Evolutionary conservation across 1,140 invertebrate genomes (phyloP), one percentile per base, ranked within the genome.

Genomic region (Mesaphorura yosii): DNA sequence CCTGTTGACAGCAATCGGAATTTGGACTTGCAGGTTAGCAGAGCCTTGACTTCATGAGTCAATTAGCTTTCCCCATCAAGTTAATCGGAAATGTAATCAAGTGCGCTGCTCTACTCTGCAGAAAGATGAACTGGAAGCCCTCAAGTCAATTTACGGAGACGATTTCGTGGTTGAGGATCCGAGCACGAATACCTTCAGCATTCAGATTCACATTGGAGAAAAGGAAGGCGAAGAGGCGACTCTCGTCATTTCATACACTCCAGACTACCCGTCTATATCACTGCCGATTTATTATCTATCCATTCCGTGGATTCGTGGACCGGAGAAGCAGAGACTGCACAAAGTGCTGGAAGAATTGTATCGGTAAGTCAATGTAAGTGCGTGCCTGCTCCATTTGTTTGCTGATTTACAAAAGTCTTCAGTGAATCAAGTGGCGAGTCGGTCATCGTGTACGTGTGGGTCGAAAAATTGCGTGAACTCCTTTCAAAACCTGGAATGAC

Each of bases 401-500:
- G 15, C 25, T 22, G n/a, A 28, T 62, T 37, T 29, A 22, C 28
- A 17, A 41, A 46, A 41, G 45, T 44, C 12, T 48, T 42, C 23
- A 52, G n/a, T n/a, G n/a, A n/a, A n/a, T n/a, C n/a, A 58, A 78
- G 80, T 70, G 64, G 78, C 51, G 84, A 84, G 37, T 76, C 81
- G 71, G 77, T 75, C 59, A 72, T 88, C 19, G 69, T 87, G 31
- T 87, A 77, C 66, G 72, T 83, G 63, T 86, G 82, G 81, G 78
- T 85, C 26, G 83, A 86, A 68, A 78, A 75, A 66, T 72, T 85
- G 42, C 69, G 82, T 64, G 80, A 84, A 68, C 73, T 78, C 59
- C 22, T 67, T 58, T 51, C 48, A 42, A 48, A 58, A 59, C 39
- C 49, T 37, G 48, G 39, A 22, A 27, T 48, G 49, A 23, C 57